Conservation (phyloP, 2,797 vertebrate species). For the Myripristis murdjan region DNA sequence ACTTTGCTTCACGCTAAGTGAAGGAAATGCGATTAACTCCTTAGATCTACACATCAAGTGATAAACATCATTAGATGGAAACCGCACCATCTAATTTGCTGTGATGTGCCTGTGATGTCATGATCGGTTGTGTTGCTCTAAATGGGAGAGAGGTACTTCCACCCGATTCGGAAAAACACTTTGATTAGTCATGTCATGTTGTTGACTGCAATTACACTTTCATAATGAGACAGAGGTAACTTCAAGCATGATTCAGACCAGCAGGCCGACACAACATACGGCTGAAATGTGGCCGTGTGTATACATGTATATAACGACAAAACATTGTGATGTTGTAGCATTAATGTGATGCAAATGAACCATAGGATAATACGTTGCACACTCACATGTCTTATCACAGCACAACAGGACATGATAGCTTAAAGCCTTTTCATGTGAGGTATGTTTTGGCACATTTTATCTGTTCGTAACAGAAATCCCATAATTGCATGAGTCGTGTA, state of each 20-base stretch:
- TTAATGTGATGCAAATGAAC: background rate
- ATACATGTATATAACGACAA: background rate
- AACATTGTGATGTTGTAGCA: background rate
- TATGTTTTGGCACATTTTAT: conserved; percentile 2
- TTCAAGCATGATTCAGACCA: conserved; percentile 46
- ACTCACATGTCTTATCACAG: background rate
- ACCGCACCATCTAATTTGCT: conserved; percentile 71
- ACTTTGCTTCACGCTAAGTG: conserved; percentile 73
- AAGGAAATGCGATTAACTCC: conserved; percentile 78
- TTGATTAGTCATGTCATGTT: conserved; percentile 68
- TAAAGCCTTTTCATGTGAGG: background rate
- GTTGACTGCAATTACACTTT: conserved; percentile 62
- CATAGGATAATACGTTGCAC: background rate
- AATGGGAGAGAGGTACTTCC: conserved; percentile 62
- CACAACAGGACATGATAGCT: background rate
- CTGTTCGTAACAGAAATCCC: background rate
- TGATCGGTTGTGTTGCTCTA: conserved; percentile 69
- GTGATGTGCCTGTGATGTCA: conserved; percentile 76
- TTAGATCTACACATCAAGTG: conserved; percentile 72
- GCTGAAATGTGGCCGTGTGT: background rate
- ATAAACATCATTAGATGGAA: conserved; percentile 80
- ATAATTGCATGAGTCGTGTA: conserved; percentile 9
- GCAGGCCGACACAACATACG: conserved; percentile 3
- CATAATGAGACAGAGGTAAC: conserved; percentile 60
- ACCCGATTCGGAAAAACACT: conserved; percentile 56